These are phyloP conservation scores for Sarcophaga caerulescens DNA, from an alignment of 2,888 invertebrate species.

Conservation along the genomic window DNA sequence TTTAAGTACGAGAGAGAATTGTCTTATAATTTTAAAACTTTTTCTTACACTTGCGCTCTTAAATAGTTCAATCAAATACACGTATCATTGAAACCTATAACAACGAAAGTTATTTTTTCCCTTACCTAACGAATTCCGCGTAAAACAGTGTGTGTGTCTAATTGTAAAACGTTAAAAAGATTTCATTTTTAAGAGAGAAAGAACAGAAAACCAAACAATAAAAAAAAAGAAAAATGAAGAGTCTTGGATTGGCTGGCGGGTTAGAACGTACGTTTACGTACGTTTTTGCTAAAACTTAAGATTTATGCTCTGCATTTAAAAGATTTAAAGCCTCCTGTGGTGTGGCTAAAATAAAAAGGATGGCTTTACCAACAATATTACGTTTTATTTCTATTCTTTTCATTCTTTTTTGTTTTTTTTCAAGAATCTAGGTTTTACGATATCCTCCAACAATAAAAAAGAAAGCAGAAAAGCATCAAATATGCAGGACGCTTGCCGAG, in stretches of 20 bases:
- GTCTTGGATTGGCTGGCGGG: not conserved
- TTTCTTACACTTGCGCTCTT: too few species aligned
- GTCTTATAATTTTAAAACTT: too few species aligned
- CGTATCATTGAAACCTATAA: too few species aligned
- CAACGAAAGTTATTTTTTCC: not conserved
- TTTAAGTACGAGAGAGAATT: too few species aligned
- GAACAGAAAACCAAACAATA: too few species aligned
- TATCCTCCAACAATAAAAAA: conserved; percentile 11
- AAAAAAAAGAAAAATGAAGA: conserved; percentile 1
- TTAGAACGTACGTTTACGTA: conserved; percentile 13
- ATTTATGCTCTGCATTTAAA: conserved; percentile 69
- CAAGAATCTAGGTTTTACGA: not conserved
- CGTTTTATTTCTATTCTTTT: not conserved
- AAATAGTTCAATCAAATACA: too few species aligned
- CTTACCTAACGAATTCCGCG: not conserved
- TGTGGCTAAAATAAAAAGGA: conserved; percentile 51
- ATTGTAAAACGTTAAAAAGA: conserved; percentile 21
- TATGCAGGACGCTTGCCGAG: not conserved
- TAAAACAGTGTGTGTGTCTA: not conserved
- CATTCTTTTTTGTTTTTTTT: not conserved
- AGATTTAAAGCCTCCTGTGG: conserved; percentile 67
- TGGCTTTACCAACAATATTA: conserved; percentile 20
- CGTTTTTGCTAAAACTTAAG: conserved; percentile 63
- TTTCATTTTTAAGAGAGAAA: conserved; percentile 37
- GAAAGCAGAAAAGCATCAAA: conserved; percentile 1